phyloP scores from a whole-genome alignment of 2,797 vertebrate genomes.

The Megalops cyprinoides region DNA sequence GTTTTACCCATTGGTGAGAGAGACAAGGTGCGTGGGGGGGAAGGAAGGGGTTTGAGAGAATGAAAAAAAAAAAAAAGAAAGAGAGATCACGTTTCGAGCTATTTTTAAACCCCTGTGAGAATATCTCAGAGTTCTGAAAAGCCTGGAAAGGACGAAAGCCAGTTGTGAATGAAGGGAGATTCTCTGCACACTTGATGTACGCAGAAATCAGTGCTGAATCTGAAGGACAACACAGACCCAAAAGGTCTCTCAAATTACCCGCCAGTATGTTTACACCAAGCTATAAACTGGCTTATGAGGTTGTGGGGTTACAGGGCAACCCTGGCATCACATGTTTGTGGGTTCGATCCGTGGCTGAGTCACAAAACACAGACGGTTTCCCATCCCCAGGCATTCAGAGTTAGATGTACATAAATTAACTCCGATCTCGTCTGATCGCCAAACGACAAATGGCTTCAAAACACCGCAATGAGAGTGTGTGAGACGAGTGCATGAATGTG shows the following conservation, averaged over 20 bases:
- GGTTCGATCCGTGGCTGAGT: background rate
- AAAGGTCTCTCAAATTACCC: background rate
- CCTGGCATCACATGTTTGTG: background rate
- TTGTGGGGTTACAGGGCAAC: background rate
- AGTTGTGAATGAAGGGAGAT: too few relatives aligned
- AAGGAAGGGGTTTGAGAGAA: background rate
- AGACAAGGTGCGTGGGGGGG: background rate
- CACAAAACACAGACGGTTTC: too few relatives aligned
- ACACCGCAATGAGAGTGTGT: too few relatives aligned
- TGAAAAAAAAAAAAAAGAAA: background rate
- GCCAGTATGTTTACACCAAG: background rate
- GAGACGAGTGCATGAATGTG: too few relatives aligned
- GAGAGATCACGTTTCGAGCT: constrained; percentile 1
- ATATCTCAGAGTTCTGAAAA: too few relatives aligned
- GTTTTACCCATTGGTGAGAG: background rate
- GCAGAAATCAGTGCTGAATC: background rate
- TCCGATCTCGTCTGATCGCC: background rate
- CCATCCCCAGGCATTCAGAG: background rate
- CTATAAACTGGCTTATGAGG: background rate
- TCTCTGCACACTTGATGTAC: too few relatives aligned
- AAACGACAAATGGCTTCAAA: too few relatives aligned
- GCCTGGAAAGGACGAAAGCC: background rate
- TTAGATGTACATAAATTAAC: background rate
- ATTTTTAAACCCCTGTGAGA: constrained; percentile 12
- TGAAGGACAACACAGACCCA: background rate